Conservation (phyloP, 2,888 invertebrate genomes). For the Scaeva pyrastri region DNA sequence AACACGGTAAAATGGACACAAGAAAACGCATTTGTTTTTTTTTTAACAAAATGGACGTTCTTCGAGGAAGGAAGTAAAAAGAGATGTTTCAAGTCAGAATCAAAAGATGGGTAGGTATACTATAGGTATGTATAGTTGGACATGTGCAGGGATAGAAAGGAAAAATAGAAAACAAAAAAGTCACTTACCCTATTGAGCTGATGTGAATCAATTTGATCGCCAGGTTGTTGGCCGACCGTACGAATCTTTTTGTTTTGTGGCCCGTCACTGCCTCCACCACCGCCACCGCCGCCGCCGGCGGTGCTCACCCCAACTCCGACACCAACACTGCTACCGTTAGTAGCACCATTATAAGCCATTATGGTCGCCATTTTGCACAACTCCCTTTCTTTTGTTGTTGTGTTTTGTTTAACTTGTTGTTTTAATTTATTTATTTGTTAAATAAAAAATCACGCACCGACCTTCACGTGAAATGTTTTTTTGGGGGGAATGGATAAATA, state of each 20-base stretch:
- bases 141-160: not conserved
- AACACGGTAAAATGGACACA: not conserved
- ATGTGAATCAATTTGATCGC: slow-evolving; percentile 80
- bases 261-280: slow-evolving; percentile 81
- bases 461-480: slow-evolving; percentile 7
- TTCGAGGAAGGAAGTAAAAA: not conserved
- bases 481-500: not conserved
- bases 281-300: slow-evolving; percentile 78
- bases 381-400: slow-evolving; percentile 16
- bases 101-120: not conserved
- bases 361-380: slow-evolving; percentile 81
- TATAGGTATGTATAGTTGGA: not conserved
- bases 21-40: not conserved
- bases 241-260: slow-evolving; percentile 84
- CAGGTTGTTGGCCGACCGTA: slow-evolving; percentile 83
- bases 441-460: slow-evolving; percentile 30
- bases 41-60: slow-evolving; percentile 16
- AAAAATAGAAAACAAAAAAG: slow-evolving; percentile 48
- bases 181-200: slow-evolving; percentile 82
- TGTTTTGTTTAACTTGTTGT: not conserved
- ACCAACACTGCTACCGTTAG: slow-evolving; percentile 78
- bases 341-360: slow-evolving; percentile 81
- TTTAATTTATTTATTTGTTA: not conserved
- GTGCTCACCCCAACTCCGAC: slow-evolving; percentile 81
- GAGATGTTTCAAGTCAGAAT: not conserved